Conservation (phyloP, 2,797 vertebrate species). For the Chromis chromis region DNA sequence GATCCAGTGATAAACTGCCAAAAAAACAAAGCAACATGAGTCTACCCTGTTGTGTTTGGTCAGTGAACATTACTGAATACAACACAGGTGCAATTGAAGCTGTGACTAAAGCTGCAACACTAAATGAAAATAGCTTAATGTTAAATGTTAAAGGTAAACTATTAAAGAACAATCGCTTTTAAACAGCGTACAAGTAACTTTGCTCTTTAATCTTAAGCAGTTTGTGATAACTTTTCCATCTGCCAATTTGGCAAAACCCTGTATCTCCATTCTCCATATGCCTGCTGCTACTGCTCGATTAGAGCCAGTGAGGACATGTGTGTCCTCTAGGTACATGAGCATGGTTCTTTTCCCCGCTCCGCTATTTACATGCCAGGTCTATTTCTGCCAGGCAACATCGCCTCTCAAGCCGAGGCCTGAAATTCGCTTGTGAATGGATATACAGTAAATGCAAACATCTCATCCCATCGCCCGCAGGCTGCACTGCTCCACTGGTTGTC, state of each 20-base stretch:
- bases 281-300: background rate
- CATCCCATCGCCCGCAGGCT: background rate
- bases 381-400: background rate
- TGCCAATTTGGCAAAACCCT: background rate
- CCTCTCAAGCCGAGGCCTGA: background rate
- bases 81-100: background rate
- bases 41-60: background rate
- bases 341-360: background rate
- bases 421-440: background rate
- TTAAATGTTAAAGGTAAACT: background rate
- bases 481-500: background rate
- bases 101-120: background rate
- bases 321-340: background rate
- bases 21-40: background rate
- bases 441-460: background rate
- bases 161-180: background rate
- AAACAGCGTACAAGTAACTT: background rate
- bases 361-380: constrained; percentile 2
- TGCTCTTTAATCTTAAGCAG: background rate
- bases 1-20: background rate
- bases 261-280: background rate
- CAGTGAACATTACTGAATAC: background rate
- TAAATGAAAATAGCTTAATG: background rate
- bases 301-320: background rate
- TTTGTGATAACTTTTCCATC: background rate